Evolutionary conservation across 2,113 vertebrate species (phyloP).

Genomic region (Hylia prasina): DNA sequence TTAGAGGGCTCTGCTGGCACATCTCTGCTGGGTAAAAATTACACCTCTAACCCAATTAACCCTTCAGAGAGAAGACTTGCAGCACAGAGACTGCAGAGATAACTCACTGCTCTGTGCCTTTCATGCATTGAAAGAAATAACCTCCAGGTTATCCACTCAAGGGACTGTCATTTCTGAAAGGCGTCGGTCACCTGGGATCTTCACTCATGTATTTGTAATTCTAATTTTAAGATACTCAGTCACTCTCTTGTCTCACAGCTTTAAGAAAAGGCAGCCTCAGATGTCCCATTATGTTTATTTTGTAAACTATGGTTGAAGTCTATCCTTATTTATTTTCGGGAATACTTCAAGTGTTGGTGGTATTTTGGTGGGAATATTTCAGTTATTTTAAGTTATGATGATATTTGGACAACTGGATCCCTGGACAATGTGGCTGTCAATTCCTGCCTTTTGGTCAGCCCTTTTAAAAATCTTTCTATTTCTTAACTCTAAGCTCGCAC

Average conservation of each 20-base stretch:
- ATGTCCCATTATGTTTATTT: not conserved
- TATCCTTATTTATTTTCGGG: not conserved
- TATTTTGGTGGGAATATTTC: not conserved
- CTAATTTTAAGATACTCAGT: not conserved
- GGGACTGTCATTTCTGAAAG: not conserved
- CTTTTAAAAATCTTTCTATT: not conserved
- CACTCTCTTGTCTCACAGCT: not conserved
- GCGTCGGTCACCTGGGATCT: not conserved
- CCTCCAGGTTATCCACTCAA: not conserved
- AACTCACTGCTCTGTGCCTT: not conserved
- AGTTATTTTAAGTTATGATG: not conserved
- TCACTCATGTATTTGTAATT: not conserved
- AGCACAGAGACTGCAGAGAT: not conserved
- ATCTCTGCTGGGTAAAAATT: not conserved
- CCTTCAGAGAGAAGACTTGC: constrained; percentile 1
- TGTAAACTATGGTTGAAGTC: not conserved
- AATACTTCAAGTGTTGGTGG: not conserved
- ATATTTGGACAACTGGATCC: not conserved
- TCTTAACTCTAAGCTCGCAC: not conserved
- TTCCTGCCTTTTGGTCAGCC: not conserved
- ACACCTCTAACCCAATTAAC: constrained; percentile 19
- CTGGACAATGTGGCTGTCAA: not conserved
- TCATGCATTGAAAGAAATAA: not conserved
- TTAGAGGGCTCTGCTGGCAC: not conserved
- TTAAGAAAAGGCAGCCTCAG: not conserved